A percentile compares a stretch with the other conserved stretches of the same genome.
phyloP scores from a whole-genome alignment of 2,888 invertebrate genomes.

The Platypus cylindrus region DNA sequence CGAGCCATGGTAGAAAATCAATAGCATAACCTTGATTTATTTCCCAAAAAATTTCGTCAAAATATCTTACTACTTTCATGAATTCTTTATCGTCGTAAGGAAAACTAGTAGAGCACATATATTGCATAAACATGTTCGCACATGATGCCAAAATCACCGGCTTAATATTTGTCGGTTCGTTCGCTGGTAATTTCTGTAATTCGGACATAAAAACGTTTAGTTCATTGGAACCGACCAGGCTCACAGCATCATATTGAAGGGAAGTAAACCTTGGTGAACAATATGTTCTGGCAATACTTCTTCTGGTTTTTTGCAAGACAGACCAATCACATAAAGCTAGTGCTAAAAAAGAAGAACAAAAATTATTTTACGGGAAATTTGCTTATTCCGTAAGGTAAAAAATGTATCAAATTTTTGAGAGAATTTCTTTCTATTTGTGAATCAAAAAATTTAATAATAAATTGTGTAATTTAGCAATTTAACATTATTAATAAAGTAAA shows the following conservation, averaged over 20 bases:
- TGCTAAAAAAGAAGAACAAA: too few species aligned
- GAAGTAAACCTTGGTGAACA: conserved; percentile 69
- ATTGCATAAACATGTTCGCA: conserved; percentile 74
- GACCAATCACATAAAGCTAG: conserved; percentile 84
- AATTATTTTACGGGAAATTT: too few species aligned
- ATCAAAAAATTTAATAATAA: conserved; percentile 1
- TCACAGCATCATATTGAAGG: conserved; percentile 56
- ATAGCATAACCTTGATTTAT: conserved; percentile 81
- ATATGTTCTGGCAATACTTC: conserved; percentile 65
- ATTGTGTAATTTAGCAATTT: conserved; percentile 7
- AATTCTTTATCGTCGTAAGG: conserved; percentile 57
- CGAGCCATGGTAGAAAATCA: conserved; percentile 74
- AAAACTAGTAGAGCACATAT: conserved; percentile 75
- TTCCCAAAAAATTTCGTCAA: conserved; percentile 84
- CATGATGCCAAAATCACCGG: conserved; percentile 58
- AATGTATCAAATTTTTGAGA: too few species aligned
- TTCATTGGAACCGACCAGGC: conserved; percentile 57
- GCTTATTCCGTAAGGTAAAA: too few species aligned
- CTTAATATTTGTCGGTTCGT: conserved; percentile 47
- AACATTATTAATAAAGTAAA: conserved; percentile 14
- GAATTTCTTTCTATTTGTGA: too few species aligned
- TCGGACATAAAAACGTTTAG: conserved; percentile 46
- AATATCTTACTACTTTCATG: conserved; percentile 49
- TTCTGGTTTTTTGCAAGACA: conserved; percentile 60
- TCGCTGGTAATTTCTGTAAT: conserved; percentile 37